phyloP scores from a whole-genome alignment of 37 sponge, comb jelly and placozoan species.

The Bolinopsis microptera region DNA sequence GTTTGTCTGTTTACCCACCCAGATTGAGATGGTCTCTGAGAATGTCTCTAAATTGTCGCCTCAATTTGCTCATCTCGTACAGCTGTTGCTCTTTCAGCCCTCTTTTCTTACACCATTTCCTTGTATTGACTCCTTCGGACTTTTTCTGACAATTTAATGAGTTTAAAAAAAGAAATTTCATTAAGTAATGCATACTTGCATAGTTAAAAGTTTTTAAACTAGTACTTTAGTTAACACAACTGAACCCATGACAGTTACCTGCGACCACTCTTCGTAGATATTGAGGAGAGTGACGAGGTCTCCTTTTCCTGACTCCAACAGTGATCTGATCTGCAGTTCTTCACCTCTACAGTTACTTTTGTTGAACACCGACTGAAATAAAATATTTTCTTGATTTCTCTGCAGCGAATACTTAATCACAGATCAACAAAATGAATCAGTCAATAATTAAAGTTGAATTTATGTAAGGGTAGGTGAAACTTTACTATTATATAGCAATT shows the following conservation, averaged over 20 bases:
- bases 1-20: too few relatives aligned
- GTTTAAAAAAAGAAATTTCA: neutral
- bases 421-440: too few relatives aligned
- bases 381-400: neutral
- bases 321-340: neutral
- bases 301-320: constrained; percentile 87
- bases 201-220: too few relatives aligned
- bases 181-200: too few relatives aligned
- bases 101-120: constrained; percentile 80
- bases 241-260: too few relatives aligned
- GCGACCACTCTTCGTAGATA: constrained; percentile 87
- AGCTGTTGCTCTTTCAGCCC: constrained; percentile 90
- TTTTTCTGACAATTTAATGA: constrained; percentile 76
- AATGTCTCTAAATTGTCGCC: constrained; percentile 84
- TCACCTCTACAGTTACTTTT: constrained; percentile 11
- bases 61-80: constrained; percentile 92
- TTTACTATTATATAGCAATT: too few relatives aligned
- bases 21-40: constrained; percentile 67
- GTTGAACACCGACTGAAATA: constrained; percentile 24
- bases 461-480: too few relatives aligned
- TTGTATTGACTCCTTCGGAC: constrained; percentile 70
- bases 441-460: too few relatives aligned
- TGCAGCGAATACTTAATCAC: too few relatives aligned
- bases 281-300: constrained; percentile 87
- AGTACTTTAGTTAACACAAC: too few relatives aligned